Base-by-base conservation (phyloP, 1,140 invertebrate genomes). In the Sycophila sp. region DNA sequence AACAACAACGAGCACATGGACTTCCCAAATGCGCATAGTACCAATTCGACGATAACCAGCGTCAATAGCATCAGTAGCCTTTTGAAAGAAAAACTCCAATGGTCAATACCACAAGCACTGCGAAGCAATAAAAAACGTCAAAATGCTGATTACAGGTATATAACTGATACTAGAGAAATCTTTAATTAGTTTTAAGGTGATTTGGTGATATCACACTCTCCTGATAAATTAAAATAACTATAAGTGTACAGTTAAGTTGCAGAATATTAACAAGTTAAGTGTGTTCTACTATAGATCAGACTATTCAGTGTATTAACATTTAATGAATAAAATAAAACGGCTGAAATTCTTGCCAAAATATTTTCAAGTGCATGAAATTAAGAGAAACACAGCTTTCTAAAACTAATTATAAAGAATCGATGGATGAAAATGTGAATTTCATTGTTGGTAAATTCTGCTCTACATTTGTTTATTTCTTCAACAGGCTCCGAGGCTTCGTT, bases 41-140 rank as follows among this genome's bases (percentile, higher is more conserved):
- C 90, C 0, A 90, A 88, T 55, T 92, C 92, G 68, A 94, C 93
- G 4, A 92, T 94, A 73, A 94, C 93, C 0, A 94, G 92, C 62
- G 90, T 94, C 45, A 94, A 94, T 79, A 94, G 93, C 1, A 89
- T 95, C 47, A 93, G 93, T 47, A 94, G 93, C 82, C 83, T 95
- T 45, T 85, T 95, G 1, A 91, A 91, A 73, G 94, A 95, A 78
- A 94, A 94, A 87, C 86, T 94, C 55, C 92, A 94, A 83, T 89
- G 94, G 42, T 82, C 85, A 0, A 80, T 86, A 73, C 85, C 85
- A 1, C 83, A 85, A 34, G 85, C 83, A 10, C 49, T 86, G 2
- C 75, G 85, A 11, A 85, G 73, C 49, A 85, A 69, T 40, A 83
- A 83, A 40, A 82, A 83, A 75, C 78, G 83, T 6, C 84, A 86